Conservation (phyloP, 2,797 vertebrate species). For the Pipistrellus kuhlii region DNA sequence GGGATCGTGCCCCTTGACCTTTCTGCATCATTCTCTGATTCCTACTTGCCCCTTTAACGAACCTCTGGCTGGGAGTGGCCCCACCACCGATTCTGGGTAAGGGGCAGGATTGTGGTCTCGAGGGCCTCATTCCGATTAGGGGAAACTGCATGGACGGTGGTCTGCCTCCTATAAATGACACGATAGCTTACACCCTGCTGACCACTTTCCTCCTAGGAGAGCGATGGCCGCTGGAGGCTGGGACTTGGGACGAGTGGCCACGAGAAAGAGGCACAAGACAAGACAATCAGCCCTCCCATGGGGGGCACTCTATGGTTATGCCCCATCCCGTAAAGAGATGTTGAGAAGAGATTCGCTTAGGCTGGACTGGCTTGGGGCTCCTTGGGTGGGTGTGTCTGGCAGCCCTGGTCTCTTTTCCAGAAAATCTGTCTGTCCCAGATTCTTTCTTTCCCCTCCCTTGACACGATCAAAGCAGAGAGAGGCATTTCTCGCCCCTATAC, state of each 20-base stretch:
- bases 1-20: too few relatives aligned
- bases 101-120: not conserved
- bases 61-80: not conserved
- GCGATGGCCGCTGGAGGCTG: not conserved
- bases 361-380: not conserved
- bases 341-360: not conserved
- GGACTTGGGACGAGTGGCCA: not conserved
- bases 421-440: not conserved
- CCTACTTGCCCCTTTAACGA: not conserved
- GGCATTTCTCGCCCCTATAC: not conserved
- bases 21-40: not conserved
- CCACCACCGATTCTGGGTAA: not conserved
- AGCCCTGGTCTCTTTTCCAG: not conserved
- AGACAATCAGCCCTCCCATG: accelerated
- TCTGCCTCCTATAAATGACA: not conserved
- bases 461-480: not conserved
- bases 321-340: not conserved
- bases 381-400: not conserved
- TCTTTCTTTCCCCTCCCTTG: not conserved
- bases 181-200: not conserved
- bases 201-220: not conserved
- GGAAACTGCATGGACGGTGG: not conserved
- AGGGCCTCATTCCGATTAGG: not conserved
- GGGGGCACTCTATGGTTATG: not conserved
- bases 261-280: not conserved